Percentiles rank a stretch among this genome's conserved stretches.
These are phyloP conservation scores for Astropecten irregularis DNA, from an alignment of 53 echinoderm and acorn worm genomes.

Conservation along the genomic window DNA sequence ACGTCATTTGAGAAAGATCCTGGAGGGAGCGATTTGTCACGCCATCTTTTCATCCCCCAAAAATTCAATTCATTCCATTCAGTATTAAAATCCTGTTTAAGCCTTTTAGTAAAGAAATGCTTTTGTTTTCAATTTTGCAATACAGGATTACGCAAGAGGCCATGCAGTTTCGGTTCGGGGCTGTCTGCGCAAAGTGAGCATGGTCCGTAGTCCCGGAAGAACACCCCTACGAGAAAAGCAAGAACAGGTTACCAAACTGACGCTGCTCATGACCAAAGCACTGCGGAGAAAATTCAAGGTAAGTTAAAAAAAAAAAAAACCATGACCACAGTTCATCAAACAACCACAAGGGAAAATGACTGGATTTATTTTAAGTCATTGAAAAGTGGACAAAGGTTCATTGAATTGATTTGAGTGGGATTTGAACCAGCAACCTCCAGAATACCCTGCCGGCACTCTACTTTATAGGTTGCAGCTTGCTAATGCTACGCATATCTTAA, in stretches of 20 bases:
- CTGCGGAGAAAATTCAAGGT: slow-evolving; percentile 86
- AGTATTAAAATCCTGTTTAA: not conserved
- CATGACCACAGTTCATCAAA: too few relatives aligned
- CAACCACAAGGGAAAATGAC: too few relatives aligned
- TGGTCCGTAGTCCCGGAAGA: slow-evolving; percentile 82
- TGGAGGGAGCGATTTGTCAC: not conserved
- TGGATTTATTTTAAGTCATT: too few relatives aligned
- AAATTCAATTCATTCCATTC: not conserved
- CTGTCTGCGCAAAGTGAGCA: slow-evolving; percentile 67
- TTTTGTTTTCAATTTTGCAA: too few relatives aligned
- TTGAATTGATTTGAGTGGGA: too few relatives aligned
- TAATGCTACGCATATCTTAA: too few relatives aligned
- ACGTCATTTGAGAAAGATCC: not conserved
- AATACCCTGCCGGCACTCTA: too few relatives aligned
- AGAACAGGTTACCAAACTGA: slow-evolving; percentile 73
- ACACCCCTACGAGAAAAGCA: slow-evolving; percentile 65
- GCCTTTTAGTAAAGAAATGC: too few relatives aligned
- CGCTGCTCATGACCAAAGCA: slow-evolving; percentile 89
- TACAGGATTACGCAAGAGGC: slow-evolving; percentile 72
- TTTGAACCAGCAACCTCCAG: too few relatives aligned
- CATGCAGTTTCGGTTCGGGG: slow-evolving; percentile 60
- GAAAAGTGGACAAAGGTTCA: too few relatives aligned
- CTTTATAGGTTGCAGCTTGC: too few relatives aligned
- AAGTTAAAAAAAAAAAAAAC: too few relatives aligned
- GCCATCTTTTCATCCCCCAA: not conserved